Evolutionary conservation across 2,113 vertebrate species (phyloP).

Genomic region (Uria lomvia): DNA sequence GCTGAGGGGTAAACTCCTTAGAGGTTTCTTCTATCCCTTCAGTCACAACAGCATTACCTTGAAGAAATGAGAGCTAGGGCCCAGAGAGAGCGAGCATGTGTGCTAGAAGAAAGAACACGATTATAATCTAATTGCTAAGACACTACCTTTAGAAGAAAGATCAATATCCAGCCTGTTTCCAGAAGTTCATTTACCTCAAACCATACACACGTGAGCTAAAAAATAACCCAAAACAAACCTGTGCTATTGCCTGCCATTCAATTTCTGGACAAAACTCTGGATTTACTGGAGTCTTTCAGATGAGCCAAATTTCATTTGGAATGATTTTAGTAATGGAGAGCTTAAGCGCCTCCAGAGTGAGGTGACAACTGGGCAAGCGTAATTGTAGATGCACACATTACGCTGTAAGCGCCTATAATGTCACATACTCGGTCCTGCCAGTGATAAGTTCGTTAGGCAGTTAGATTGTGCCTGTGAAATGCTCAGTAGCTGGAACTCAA

Average conservation of each 20-base stretch:
- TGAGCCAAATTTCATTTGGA: background rate
- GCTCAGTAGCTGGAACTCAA: background rate
- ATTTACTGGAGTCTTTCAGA: background rate
- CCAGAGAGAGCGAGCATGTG: background rate
- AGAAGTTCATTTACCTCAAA: background rate
- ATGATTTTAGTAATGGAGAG: background rate
- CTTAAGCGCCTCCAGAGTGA: background rate
- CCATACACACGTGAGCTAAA: background rate
- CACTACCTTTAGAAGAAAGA: background rate
- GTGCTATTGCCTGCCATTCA: background rate
- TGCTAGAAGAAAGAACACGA: background rate
- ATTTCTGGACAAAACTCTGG: background rate
- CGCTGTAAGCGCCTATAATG: background rate
- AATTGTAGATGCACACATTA: background rate
- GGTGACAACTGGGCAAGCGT: background rate
- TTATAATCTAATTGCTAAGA: background rate
- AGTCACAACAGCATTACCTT: background rate
- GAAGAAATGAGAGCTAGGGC: background rate
- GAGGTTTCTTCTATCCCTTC: background rate
- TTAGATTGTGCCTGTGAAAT: background rate
- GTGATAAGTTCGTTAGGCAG: background rate
- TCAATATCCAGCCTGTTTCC: background rate
- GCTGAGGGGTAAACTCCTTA: background rate
- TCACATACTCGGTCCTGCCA: background rate
- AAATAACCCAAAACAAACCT: rapidly evolving